Conservation (phyloP, 2,797 vertebrate genomes). For the Chloroceryle amazona region DNA sequence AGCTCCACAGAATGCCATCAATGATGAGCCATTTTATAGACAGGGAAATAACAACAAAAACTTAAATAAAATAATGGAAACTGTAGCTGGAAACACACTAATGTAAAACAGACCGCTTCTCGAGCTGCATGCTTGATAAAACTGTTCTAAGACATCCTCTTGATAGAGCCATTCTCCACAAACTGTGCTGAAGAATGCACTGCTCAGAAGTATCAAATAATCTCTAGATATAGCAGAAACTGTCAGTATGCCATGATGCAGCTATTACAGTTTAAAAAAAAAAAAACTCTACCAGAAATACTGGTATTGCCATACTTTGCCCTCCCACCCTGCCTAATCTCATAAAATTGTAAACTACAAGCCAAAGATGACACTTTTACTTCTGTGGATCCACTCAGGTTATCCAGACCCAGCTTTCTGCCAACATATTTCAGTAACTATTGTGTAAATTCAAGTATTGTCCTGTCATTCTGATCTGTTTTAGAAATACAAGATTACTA, state of each 20-base stretch:
- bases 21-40: constrained; percentile 27
- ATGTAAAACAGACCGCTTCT: not conserved
- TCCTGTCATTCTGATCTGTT: not conserved
- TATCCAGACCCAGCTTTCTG: constrained; percentile 16
- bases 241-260: not conserved
- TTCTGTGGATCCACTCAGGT: not conserved
- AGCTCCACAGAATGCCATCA: not conserved
- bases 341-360: not conserved
- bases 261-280: not conserved
- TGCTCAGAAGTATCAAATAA: not conserved
- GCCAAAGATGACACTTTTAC: not conserved
- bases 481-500: constrained; percentile 69
- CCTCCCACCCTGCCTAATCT: not conserved
- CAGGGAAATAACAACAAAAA: constrained; percentile 7
- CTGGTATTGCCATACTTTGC: not conserved
- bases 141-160: not conserved
- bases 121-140: not conserved
- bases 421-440: constrained; percentile 42
- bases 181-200: not conserved
- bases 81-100: not conserved
- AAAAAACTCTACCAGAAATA: not conserved
- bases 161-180: not conserved
- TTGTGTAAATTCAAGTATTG: constrained; percentile 21
- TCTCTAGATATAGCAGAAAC: not conserved
- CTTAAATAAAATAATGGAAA: not conserved